Evolutionary conservation across 2,888 invertebrate genomes (phyloP).

Genomic region (Zaprionus lineosus): DNA sequence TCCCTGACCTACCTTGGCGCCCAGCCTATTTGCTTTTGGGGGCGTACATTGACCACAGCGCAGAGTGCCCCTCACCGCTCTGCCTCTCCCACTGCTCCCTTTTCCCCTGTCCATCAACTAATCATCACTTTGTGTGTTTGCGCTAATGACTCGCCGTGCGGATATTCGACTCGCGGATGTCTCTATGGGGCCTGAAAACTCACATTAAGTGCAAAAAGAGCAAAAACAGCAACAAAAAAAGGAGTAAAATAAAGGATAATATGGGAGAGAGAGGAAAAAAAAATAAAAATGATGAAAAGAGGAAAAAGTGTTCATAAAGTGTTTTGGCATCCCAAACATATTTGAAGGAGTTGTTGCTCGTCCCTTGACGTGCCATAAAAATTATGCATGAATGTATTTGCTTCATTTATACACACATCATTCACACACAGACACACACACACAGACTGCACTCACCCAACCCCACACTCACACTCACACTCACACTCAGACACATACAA

Average conservation of each 20-base stretch:
- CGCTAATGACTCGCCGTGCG: constrained; percentile 64
- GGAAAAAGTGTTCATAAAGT: constrained; percentile 68
- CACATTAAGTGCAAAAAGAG: constrained; percentile 51
- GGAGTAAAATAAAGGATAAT: no score
- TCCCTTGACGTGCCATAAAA: constrained; percentile 65
- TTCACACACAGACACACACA: constrained; percentile 1
- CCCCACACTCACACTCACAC: constrained; percentile 2
- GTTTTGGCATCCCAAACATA: constrained; percentile 71
- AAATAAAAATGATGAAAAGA: no score
- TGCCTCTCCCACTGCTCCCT: not conserved
- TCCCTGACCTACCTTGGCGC: constrained; percentile 63
- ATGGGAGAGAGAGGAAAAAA: no score
- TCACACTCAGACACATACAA: not conserved
- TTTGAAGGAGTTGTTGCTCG: constrained; percentile 27
- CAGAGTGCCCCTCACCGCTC: not conserved
- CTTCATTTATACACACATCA: constrained; percentile 50
- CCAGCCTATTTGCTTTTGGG: constrained; percentile 69
- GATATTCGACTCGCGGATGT: constrained; percentile 1
- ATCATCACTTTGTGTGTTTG: constrained; percentile 73
- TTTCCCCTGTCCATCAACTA: constrained; percentile 37
- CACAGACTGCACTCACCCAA: no score
- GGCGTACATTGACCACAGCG: constrained; percentile 69
- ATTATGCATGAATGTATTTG: constrained; percentile 78
- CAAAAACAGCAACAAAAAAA: constrained; percentile 20
- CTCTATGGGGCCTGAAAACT: constrained; percentile 31